A percentile compares a stretch with the other conserved stretches of the same genome.
Evolutionary conservation across 2,113 vertebrate genomes (phyloP).

Genomic region (Promerops cafer): DNA sequence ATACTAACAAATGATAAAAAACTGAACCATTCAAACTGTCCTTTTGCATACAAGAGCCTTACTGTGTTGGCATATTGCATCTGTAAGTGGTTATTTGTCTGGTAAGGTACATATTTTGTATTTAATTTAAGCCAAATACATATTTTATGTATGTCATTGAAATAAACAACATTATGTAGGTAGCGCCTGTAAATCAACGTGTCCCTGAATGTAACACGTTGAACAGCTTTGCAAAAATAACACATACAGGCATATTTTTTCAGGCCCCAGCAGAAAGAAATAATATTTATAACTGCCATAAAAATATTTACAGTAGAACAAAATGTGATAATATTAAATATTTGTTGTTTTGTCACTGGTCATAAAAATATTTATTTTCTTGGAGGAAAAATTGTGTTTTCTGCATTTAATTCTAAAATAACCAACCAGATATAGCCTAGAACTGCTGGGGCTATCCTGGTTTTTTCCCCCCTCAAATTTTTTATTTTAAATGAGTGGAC

Average conservation of each 20-base stretch:
- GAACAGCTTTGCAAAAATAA: constrained; percentile 8
- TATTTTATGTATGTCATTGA: constrained; percentile 30
- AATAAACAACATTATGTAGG: not conserved
- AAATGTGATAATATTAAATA: constrained; percentile 15
- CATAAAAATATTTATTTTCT: not conserved
- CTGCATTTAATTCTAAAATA: not conserved
- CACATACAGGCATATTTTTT: not conserved
- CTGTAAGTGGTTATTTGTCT: not conserved
- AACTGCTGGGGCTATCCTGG: not conserved
- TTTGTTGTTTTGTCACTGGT: not conserved
- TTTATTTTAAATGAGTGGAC: not conserved
- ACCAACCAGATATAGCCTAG: not conserved
- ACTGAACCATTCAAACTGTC: not conserved
- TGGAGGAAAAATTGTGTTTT: not conserved
- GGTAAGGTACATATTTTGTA: not conserved
- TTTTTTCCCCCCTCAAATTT: accelerated
- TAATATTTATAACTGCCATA: not conserved
- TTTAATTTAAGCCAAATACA: constrained; percentile 7
- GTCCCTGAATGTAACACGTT: not conserved
- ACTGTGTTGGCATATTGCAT: not conserved
- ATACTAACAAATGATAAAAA: not conserved
- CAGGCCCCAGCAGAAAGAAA: not conserved
- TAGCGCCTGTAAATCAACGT: constrained; percentile 28
- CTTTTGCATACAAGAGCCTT: not conserved
- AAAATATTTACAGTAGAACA: constrained; percentile 22